Evolutionary conservation across 1,140 invertebrate species (phyloP).

Genomic region (Drosophila sucinea): DNA sequence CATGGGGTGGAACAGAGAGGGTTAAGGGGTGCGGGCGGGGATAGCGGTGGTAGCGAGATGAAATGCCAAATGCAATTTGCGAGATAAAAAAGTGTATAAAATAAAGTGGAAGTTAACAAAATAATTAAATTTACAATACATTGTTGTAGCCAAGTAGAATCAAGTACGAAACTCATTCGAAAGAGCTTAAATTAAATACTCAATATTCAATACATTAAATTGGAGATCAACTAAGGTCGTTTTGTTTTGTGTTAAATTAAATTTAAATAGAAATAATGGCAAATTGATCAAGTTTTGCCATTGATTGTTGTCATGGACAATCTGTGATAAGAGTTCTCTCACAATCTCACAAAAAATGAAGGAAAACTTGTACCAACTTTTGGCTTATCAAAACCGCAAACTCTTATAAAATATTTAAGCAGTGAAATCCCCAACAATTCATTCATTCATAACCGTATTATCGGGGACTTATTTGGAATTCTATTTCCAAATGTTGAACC

Average conservation of each 20-base stretch:
- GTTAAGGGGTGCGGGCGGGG: not conserved
- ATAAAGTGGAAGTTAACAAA: slow-evolving; percentile 15
- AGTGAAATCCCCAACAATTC: not conserved
- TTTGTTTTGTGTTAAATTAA: too few species aligned
- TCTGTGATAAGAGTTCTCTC: not conserved
- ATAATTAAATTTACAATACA: slow-evolving; percentile 10
- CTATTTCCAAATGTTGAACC: not conserved
- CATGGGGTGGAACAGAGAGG: not conserved
- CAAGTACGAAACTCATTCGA: not conserved
- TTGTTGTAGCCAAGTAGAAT: not conserved
- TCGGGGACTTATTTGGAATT: not conserved
- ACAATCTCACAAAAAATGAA: not conserved
- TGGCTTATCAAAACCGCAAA: not conserved
- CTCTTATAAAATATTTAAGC: not conserved
- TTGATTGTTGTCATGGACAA: slow-evolving; percentile 8
- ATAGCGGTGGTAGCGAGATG: slow-evolving; percentile 30
- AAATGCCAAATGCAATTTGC: slow-evolving; percentile 57
- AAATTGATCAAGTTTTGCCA: too few species aligned
- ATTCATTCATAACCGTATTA: slow-evolving; percentile 8
- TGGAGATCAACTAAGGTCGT: not conserved
- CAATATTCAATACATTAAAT: not conserved
- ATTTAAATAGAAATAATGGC: too few species aligned
- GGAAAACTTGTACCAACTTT: not conserved
- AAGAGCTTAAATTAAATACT: not conserved
- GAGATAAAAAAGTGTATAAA: not conserved